A percentile compares a stretch with the other conserved stretches of the same genome.
phyloP scores from a whole-genome alignment of 2,797 vertebrate genomes.

The Pristis pectinata region DNA sequence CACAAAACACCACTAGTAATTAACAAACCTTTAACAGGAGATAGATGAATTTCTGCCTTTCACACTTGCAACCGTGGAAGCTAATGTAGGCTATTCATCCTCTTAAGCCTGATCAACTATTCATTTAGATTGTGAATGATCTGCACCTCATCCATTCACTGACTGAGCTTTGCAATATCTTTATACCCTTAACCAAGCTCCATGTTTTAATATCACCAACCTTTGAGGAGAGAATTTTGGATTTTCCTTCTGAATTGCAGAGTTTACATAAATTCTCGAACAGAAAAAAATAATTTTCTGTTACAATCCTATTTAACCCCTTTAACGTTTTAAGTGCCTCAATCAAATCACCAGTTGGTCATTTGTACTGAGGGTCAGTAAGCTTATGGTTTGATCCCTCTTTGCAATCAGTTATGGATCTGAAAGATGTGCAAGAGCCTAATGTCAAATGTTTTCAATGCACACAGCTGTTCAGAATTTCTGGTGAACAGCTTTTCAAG shows the following conservation, averaged over 20 bases:
- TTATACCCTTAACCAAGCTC: background rate
- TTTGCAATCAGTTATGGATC: background rate
- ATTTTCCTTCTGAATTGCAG: background rate
- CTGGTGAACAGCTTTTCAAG: background rate
- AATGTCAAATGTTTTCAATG: background rate
- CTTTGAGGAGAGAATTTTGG: background rate
- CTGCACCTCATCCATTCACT: background rate
- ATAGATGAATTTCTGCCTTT: no score
- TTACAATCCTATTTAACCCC: background rate
- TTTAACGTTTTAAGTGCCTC: background rate
- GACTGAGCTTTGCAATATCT: background rate
- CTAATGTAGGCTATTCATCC: no score
- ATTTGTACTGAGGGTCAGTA: background rate
- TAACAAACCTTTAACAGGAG: background rate
- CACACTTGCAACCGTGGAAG: background rate
- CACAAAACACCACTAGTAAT: background rate
- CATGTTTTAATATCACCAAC: background rate
- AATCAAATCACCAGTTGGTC: background rate
- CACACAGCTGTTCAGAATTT: background rate
- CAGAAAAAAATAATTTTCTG: no score
- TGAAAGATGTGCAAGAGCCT: background rate
- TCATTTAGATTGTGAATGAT: background rate
- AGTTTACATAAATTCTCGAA: background rate
- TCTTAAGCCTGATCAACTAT: no score
- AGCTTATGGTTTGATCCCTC: background rate